Base-by-base conservation (phyloP, 2,113 vertebrate species). In the Azemiops feae region DNA sequence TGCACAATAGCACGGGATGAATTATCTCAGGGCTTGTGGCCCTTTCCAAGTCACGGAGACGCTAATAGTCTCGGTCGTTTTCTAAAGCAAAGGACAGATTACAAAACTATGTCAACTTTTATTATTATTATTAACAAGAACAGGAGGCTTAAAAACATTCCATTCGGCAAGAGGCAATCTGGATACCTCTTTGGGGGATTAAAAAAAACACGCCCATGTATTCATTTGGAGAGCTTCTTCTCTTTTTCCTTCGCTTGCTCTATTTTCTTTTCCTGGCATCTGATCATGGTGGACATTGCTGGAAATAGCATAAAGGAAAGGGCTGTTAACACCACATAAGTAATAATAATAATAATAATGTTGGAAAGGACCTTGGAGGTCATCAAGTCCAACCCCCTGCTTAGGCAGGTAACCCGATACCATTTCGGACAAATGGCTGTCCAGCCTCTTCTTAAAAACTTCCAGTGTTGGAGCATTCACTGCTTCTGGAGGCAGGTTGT, bases 201-300 rank as follows among this genome's bases (percentile, higher is more conserved):
- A 1, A 27, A 18, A 50, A 50, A 93, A 92, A 95, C 0, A 27
- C 45, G 54, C 7, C 69, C 3, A n/a, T 0, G 0, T 0, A 20
- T 0, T 97, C 95, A 97, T 90, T 97, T 97, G 6, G 92, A 95
- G n/a, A 96, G 94, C 95, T 97, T 96, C 91, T 95, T 97, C 93
- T 96, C 92, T 93, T 97, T 96, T 94, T 96, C 96, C 94, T 97
- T 97, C 69, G 96, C 95, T 95, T 97, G 97, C 93, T 96, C 97
- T 91, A 89, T 97, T 89, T 96, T 97, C 87, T 92, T 96, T 86
- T 96, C 95, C 95, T 95, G 97, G 93, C 93, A 95, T 96, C 96
- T 97, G 88, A 95, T 95, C 96, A 97, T 92, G 47, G 96, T 96
- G 85, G 96, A 96, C 85, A 52, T 95, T 95, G 96, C 98, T 98